A percentile compares a stretch with the other conserved stretches of the same genome.
Conservation (phyloP, 2,888 invertebrate species). For the Pterostichus niger region DNA sequence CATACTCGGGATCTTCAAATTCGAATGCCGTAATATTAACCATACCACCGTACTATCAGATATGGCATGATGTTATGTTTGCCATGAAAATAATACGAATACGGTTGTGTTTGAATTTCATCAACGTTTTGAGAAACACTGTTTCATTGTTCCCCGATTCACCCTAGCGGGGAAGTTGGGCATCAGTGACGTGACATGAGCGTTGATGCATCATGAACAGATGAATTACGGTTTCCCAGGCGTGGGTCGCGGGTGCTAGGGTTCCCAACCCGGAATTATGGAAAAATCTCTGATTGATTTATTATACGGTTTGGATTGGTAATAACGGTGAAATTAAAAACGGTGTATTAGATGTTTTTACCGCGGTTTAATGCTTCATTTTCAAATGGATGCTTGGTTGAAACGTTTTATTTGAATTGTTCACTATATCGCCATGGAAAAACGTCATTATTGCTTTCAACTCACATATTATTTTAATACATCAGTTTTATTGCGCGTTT, state of each 20-base stretch:
- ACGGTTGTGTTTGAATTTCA: no score
- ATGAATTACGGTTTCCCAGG: conserved; percentile 22
- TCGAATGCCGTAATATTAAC: no score
- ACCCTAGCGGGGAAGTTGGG: not conserved
- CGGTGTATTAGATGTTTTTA: conserved; percentile 48
- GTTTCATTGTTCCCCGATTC: not conserved
- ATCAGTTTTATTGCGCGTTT: conserved; percentile 15
- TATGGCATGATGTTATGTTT: no score
- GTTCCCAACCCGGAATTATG: conserved; percentile 29
- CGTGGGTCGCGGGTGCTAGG: no score
- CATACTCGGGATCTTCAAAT: no score
- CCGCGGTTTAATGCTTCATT: conserved; percentile 43
- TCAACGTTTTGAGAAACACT: no score
- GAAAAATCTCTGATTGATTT: conserved; percentile 48
- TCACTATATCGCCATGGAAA: conserved; percentile 1
- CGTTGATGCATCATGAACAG: conserved; percentile 29
- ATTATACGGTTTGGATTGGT: conserved; percentile 45
- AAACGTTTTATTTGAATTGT: conserved; percentile 29
- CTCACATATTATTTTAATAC: conserved; percentile 42
- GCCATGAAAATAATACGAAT: no score
- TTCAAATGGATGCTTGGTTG: not conserved
- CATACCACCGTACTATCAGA: no score
- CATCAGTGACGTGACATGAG: conserved; percentile 8
- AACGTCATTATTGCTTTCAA: conserved; percentile 40
- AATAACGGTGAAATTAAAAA: conserved; percentile 55